Conservation (phyloP, 2,888 invertebrate species). For the Epistrophella euchroma region DNA sequence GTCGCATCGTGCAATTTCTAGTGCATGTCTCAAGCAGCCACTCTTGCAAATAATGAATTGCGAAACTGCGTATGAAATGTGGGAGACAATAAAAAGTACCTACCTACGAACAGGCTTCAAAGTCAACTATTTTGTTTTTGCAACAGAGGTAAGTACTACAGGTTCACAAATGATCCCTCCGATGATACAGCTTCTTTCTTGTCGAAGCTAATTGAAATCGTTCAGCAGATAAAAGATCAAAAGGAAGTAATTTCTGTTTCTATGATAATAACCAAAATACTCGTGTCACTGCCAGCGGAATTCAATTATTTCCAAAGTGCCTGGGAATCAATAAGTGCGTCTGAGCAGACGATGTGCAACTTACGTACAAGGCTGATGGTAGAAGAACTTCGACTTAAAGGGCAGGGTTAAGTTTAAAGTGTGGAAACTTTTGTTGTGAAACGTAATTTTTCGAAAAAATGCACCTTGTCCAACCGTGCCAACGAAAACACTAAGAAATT, state of each 20-base stretch:
- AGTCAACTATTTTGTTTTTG: slow-evolving; percentile 79
- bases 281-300: slow-evolving; percentile 74
- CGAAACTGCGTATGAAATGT: slow-evolving; percentile 62
- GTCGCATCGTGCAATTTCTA: background rate
- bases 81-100: slow-evolving; percentile 63
- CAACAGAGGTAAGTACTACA: slow-evolving; percentile 78
- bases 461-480: no score
- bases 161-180: slow-evolving; percentile 46
- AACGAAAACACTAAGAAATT: no score
- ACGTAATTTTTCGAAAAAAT: no score
- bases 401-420: no score
- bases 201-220: slow-evolving; percentile 59
- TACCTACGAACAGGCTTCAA: slow-evolving; percentile 79
- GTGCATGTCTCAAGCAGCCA: slow-evolving; percentile 22
- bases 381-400: no score
- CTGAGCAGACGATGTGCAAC: no score
- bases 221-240: slow-evolving; percentile 61
- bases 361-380: no score
- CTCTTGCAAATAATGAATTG: slow-evolving; percentile 70
- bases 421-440: no score
- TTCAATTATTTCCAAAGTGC: slow-evolving; percentile 80
- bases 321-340: slow-evolving; percentile 47
- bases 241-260: slow-evolving; percentile 65
- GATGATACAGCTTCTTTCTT: slow-evolving; percentile 69
- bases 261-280: slow-evolving; percentile 76